These are phyloP conservation scores for Himalopsyche tibetana DNA, from an alignment of 2,888 invertebrate species.

Conservation along the genomic window DNA sequence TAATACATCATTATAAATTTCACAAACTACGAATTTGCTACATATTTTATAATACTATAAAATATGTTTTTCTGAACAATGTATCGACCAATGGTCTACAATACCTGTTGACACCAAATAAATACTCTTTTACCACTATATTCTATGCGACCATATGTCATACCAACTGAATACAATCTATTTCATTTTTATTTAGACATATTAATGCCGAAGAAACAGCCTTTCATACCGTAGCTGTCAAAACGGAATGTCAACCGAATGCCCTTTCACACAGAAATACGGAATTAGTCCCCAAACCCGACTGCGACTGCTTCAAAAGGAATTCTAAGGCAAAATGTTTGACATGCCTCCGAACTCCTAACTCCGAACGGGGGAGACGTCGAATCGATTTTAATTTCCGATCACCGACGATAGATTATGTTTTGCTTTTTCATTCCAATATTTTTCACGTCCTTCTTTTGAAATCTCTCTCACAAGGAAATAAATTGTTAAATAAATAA, in stretches of 20 bases:
- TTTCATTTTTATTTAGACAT: constrained; percentile 48
- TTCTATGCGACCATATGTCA: no score
- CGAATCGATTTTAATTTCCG: constrained; percentile 66
- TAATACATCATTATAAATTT: no score
- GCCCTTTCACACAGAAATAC: constrained; percentile 65
- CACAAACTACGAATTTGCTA: no score
- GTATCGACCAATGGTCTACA: no score
- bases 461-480: not conserved
- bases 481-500: no score
- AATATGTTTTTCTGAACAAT: no score
- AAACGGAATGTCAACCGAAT: constrained; percentile 65
- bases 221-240: constrained; percentile 62
- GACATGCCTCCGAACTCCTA: constrained; percentile 35
- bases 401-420: constrained; percentile 66
- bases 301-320: constrained; percentile 61
- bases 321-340: constrained; percentile 43
- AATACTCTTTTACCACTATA: no score
- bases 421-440: constrained; percentile 66
- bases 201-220: constrained; percentile 50
- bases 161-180: not conserved
- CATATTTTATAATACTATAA: no score
- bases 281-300: constrained; percentile 61
- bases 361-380: constrained; percentile 46
- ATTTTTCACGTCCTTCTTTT: constrained; percentile 52
- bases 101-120: no score